Evolutionary conservation across 1,140 invertebrate species (phyloP), one percentile per base, ranked within the genome.

Genomic region (Drosophila grimshawi): DNA sequence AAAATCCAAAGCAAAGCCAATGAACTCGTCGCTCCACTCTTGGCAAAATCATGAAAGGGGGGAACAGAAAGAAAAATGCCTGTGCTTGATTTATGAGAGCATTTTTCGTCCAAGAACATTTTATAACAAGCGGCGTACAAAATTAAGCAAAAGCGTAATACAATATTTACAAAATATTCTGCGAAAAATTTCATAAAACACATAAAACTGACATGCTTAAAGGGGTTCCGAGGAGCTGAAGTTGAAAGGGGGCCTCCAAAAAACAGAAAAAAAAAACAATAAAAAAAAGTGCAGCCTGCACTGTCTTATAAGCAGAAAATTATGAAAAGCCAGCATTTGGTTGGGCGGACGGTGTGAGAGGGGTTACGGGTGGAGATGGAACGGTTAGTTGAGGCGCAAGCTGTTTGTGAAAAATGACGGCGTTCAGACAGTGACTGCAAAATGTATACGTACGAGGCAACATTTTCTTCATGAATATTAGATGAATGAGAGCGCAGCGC

Each of bases 391-490:
- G 39, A 43, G 39, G 66, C 57, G 45, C 46, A 46, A 59, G 55
- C 78, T 82, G 82, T 86, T 86, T 77, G 76, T 88, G 83, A 88
- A 85, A 88, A 89, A 88, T 88, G 85, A 89, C 73, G 77, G 76
- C 60, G 78, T 51, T 73, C 80, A 75, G 76, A 83, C 80, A 83
- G 66, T 76, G 74, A 70, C 69, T 88, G 85, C 80, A 75, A 74
- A 77, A 68, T 69, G 60, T 86, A 69, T 86, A 76, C 53, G 59
- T 68, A 76, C 55, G 32, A 11, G 52, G 53, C 56, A 74, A 48
- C 55, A 59, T 74, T 89, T 88, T 89, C 77, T 78, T 79, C 85
- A 81, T 89, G 86, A 89, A 89, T 89, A 89, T 89, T 77, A 86
- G 80, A 82, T 77, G 76, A 80, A 69, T 66, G 67, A 53, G 41